Conservation (phyloP, 2,888 invertebrate species). For the Stratiomys singularior region DNA sequence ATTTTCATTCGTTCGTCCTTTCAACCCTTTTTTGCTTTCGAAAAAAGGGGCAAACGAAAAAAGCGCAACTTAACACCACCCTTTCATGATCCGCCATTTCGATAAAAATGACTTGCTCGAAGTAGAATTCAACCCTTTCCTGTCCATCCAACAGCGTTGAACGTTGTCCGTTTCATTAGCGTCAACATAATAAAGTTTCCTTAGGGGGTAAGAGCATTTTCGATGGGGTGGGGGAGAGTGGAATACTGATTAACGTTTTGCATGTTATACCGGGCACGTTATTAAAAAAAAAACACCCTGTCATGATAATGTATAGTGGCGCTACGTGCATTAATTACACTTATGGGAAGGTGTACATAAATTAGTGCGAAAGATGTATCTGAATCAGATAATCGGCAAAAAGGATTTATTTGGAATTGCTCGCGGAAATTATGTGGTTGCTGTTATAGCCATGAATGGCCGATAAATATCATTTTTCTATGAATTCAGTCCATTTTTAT, state of each 20-base stretch:
- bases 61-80: neutral
- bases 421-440: too few species aligned
- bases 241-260: slow-evolving; percentile 25
- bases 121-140: slow-evolving; percentile 21
- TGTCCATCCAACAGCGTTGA: neutral
- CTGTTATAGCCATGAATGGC: too few species aligned
- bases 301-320: slow-evolving; percentile 17
- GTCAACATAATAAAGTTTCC: neutral
- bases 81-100: slow-evolving; percentile 23
- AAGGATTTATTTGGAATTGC: neutral
- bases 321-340: neutral
- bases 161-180: slow-evolving; percentile 24
- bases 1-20: slow-evolving; percentile 7
- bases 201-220: neutral
- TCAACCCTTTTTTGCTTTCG: slow-evolving; percentile 24
- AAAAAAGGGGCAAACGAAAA: too few species aligned
- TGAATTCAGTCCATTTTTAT: too few species aligned
- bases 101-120: neutral
- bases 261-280: slow-evolving; percentile 9
- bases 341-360: too few species aligned
- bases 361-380: neutral
- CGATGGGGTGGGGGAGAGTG: neutral
- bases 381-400: neutral
- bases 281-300: slow-evolving; percentile 34
- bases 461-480: too few species aligned